Percentiles rank a stretch among this genome's conserved stretches.
phyloP scores from a whole-genome alignment of 2,113 vertebrate genomes.

The Hymenochirus boettgeri region DNA sequence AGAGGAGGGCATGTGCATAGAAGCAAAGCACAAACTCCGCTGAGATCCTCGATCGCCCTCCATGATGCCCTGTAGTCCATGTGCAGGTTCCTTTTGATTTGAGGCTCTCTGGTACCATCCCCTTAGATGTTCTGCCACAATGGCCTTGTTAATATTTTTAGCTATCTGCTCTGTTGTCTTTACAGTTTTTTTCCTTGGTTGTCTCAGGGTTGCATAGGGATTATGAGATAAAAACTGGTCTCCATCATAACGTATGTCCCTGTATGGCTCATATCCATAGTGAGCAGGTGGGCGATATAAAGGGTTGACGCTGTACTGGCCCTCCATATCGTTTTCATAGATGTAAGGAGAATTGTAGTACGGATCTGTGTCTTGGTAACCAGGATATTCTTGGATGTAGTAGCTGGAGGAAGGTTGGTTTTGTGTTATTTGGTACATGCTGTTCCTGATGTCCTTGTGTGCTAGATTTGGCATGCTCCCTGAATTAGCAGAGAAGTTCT shows the following conservation, averaged over 20 bases:
- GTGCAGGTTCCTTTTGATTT: conserved; percentile 65
- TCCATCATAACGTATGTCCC: conserved; percentile 64
- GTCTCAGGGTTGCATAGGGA: conserved; percentile 82
- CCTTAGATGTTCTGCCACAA: conserved; percentile 86
- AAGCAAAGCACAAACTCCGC: conserved; percentile 75
- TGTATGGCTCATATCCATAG: conserved; percentile 61
- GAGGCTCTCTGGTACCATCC: conserved; percentile 94
- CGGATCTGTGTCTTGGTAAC: conserved; percentile 65
- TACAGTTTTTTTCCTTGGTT: conserved; percentile 65
- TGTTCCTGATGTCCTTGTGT: conserved; percentile 70
- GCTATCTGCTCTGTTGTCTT: conserved; percentile 71
- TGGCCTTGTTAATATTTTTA: conserved; percentile 84
- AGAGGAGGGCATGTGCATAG: conserved; percentile 68
- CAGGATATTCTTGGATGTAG: conserved; percentile 77
- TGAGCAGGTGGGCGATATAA: conserved; percentile 67
- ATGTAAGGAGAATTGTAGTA: conserved; percentile 69
- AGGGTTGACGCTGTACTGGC: conserved; percentile 86
- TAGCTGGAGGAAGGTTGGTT: conserved; percentile 74
- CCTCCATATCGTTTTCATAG: conserved; percentile 83
- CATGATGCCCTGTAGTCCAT: conserved; percentile 64
- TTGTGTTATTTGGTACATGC: conserved; percentile 59
- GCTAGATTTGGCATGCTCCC: conserved; percentile 96
- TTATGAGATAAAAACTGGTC: conserved; percentile 75
- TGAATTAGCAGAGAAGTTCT: conserved; percentile 70
- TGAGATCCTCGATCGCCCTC: conserved; percentile 79